Conservation (phyloP, 2,888 invertebrate species). For the Gibbula magus region DNA sequence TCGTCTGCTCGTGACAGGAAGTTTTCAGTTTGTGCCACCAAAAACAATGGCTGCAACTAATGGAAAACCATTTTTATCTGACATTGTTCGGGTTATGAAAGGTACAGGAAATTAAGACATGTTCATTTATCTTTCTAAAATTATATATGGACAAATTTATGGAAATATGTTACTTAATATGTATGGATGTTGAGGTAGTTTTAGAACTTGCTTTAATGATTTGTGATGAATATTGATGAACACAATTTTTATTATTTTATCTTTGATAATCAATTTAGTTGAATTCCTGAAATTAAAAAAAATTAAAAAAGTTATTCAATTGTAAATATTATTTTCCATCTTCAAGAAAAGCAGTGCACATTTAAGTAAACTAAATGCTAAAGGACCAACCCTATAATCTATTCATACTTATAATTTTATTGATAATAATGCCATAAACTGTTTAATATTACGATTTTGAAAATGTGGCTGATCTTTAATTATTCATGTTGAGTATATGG, state of each 20-base stretch:
- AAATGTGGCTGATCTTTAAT: too few species aligned
- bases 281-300: background rate
- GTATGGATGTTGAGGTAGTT: background rate
- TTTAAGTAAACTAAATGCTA: too few species aligned
- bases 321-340: too few species aligned
- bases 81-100: slow-evolving; percentile 3
- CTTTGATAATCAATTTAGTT: background rate
- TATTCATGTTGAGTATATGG: too few species aligned
- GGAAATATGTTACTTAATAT: too few species aligned
- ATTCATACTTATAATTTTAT: too few species aligned
- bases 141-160: too few species aligned
- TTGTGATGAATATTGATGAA: background rate
- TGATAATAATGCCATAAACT: too few species aligned
- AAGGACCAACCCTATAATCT: too few species aligned
- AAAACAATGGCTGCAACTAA: background rate
- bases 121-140: background rate
- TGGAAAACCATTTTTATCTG: slow-evolving; percentile 6
- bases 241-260: background rate
- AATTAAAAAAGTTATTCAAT: too few species aligned
- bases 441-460: too few species aligned
- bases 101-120: background rate
- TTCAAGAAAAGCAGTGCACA: background rate
- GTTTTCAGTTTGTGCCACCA: background rate
- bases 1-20: background rate
- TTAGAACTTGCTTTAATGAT: background rate